These are phyloP conservation scores for Idaea straminata DNA, from an alignment of 2,888 invertebrate species.

Conservation along the genomic window DNA sequence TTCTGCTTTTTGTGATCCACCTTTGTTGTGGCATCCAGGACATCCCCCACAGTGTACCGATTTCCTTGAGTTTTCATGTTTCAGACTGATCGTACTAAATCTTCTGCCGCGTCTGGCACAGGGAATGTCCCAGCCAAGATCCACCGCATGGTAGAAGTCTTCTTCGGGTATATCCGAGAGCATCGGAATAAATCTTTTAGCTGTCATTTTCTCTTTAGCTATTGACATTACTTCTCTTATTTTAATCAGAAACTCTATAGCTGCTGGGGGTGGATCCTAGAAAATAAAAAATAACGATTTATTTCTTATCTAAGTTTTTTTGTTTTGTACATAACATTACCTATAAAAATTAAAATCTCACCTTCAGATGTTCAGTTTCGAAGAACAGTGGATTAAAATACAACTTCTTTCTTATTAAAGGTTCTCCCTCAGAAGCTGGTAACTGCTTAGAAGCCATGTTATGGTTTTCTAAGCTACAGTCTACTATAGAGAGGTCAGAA, in stretches of 20 bases:
- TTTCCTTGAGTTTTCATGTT: slow-evolving; percentile 81
- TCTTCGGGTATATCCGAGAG: slow-evolving; percentile 91
- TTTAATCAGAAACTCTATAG: slow-evolving; percentile 92
- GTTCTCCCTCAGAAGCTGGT: slow-evolving; percentile 59
- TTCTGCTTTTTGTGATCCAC: slow-evolving; percentile 48
- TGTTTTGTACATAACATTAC: neutral
- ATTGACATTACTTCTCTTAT: slow-evolving; percentile 94
- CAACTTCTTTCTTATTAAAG: slow-evolving; percentile 84
- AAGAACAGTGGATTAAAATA: slow-evolving; percentile 96
- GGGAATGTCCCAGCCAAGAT: slow-evolving; percentile 73
- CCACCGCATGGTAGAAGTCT: slow-evolving; percentile 74
- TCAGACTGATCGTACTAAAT: slow-evolving; percentile 80
- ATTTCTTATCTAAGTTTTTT: neutral
- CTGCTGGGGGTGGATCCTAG: slow-evolving; percentile 93
- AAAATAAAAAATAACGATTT: slow-evolving; percentile 37
- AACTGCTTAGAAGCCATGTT: slow-evolving; percentile 42
- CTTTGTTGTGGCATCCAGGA: slow-evolving; percentile 81
- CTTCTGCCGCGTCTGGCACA: slow-evolving; percentile 75
- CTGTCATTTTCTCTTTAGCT: slow-evolving; percentile 92
- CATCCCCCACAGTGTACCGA: slow-evolving; percentile 82
- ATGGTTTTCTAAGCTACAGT: slow-evolving; percentile 59
- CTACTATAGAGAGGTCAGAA: slow-evolving; percentile 71
- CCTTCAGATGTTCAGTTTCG: slow-evolving; percentile 90
- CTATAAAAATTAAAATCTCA: slow-evolving; percentile 50
- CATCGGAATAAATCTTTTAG: slow-evolving; percentile 89